Conservation (phyloP, 1,140 invertebrate genomes). For the Heliothis subflexa region DNA sequence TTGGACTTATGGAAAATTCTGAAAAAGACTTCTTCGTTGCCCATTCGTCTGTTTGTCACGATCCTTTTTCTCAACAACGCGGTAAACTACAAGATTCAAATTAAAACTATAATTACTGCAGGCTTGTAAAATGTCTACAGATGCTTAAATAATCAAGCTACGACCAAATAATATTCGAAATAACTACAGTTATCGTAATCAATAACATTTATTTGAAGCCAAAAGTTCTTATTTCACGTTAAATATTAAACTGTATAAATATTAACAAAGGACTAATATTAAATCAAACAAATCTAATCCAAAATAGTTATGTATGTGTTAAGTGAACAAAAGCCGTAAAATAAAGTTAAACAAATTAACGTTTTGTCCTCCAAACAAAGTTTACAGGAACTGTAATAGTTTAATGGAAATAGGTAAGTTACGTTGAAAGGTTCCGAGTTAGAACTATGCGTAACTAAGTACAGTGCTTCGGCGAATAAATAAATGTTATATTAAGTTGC, state of each 20-base stretch:
- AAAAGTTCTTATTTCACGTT: too few relatives aligned
- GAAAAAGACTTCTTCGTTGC: too few relatives aligned
- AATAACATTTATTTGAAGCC: too few relatives aligned
- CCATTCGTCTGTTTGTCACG: too few relatives aligned
- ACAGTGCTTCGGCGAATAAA: not conserved
- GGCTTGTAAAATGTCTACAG: too few relatives aligned
- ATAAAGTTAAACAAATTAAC: slow-evolving; percentile 17
- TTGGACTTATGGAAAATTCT: too few relatives aligned
- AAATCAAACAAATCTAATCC: not conserved
- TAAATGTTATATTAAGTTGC: not conserved
- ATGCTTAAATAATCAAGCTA: too few relatives aligned
- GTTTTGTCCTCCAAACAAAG: slow-evolving; percentile 22
- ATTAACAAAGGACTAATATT: not conserved
- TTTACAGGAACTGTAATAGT: slow-evolving; percentile 3
- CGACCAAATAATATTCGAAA: too few relatives aligned
- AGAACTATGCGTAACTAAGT: not conserved
- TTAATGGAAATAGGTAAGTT: slow-evolving; percentile 32
- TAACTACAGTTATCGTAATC: too few relatives aligned
- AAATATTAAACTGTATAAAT: not conserved
- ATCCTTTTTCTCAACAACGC: too few relatives aligned
- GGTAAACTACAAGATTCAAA: too few relatives aligned
- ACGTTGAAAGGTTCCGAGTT: slow-evolving; percentile 9
- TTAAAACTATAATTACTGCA: too few relatives aligned
- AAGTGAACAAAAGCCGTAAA: not conserved
- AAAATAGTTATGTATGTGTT: not conserved